These are phyloP conservation scores for Drosophila borborema DNA, from an alignment of 2,888 invertebrate species.

Conservation along the genomic window DNA sequence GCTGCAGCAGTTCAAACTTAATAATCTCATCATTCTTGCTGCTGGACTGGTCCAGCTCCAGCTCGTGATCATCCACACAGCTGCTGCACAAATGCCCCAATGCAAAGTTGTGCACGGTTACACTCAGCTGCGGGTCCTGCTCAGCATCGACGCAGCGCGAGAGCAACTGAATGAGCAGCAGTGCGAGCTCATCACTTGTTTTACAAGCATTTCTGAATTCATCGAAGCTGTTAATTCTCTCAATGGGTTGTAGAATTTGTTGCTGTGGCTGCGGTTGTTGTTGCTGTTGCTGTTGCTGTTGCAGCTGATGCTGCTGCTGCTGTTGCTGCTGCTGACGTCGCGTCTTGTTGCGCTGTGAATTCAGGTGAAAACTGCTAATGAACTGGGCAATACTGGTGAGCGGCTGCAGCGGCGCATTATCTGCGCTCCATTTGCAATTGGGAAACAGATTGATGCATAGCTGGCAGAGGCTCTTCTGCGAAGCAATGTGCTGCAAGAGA, in stretches of 20 bases:
- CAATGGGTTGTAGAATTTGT: constrained; percentile 4
- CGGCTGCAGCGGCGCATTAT: constrained; percentile 54
- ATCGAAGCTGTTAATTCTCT: constrained; percentile 45
- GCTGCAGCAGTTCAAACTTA: constrained; percentile 78
- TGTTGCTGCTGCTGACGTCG: constrained; percentile 36
- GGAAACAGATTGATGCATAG: constrained; percentile 85
- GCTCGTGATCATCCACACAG: constrained; percentile 30
- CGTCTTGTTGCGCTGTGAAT: constrained; percentile 62
- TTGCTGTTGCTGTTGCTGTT: constrained; percentile 17
- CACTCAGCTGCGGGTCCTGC: constrained; percentile 72
- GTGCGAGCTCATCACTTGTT: constrained; percentile 83
- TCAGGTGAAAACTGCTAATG: constrained; percentile 74
- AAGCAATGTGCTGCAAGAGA: constrained; percentile 82
- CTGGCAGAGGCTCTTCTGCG: constrained; percentile 81
- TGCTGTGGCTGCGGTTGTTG: constrained; percentile 17
- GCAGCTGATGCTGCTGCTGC: constrained; percentile 23
- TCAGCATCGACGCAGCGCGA: constrained; percentile 82
- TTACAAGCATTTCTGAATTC: constrained; percentile 61
- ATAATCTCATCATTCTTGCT: constrained; percentile 75
- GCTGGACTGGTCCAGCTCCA: constrained; percentile 1
- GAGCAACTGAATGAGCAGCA: constrained; percentile 81
- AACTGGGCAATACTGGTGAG: constrained; percentile 69
- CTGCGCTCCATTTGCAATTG: constrained; percentile 82
- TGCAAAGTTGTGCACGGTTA: constrained; percentile 82
- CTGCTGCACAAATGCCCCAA: constrained; percentile 75